phyloP scores from a whole-genome alignment of 23 tunicate species.

The Oikopleura dioica region DNA sequence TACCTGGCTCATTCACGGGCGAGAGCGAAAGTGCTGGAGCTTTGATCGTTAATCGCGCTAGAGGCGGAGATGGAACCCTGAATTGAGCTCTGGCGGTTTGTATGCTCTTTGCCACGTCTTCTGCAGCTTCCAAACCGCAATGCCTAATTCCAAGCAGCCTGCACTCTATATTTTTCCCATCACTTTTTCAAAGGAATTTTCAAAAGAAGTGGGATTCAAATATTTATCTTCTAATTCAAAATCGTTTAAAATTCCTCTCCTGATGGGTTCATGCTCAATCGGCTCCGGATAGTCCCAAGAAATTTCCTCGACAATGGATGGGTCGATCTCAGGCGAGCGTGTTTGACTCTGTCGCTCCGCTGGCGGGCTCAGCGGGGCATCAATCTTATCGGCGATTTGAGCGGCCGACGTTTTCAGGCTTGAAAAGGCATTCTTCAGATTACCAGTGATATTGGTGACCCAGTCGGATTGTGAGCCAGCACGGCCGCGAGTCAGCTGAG shows the following conservation, averaged over 20 bases:
- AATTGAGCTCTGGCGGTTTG: not conserved
- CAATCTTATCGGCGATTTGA: not conserved
- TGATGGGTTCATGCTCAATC: no score
- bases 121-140: not conserved
- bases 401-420: not conserved
- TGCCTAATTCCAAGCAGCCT: not conserved
- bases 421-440: not conserved
- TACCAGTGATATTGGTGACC: not conserved
- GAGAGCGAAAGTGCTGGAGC: not conserved
- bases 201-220: no score
- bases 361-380: not conserved
- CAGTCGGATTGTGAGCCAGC: not conserved
- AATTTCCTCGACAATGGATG: not conserved
- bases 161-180: not conserved
- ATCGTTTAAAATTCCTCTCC: no score
- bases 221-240: no score
- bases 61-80: slow-evolving; percentile 1
- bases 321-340: slow-evolving; percentile 10
- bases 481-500: not conserved
- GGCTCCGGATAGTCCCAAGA: not conserved
- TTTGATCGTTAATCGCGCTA: not conserved
- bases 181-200: no score
- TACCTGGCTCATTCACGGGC: not conserved
- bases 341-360: no score
- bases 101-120: not conserved